Conservation (phyloP, 1,140 invertebrate species). For the Ericerus pela region DNA sequence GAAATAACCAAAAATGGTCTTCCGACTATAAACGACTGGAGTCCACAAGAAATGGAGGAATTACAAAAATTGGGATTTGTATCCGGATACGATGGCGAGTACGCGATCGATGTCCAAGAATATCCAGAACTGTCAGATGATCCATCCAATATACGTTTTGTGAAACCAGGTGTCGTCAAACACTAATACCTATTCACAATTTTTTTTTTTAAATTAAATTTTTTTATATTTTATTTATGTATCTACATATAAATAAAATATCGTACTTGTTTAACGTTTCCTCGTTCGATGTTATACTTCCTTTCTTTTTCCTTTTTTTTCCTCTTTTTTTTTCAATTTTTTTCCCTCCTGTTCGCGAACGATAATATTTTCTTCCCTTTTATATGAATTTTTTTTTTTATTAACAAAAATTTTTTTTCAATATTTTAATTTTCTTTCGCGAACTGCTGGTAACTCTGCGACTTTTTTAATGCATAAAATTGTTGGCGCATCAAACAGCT, state of each 20-base stretch:
- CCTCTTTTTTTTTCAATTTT: constrained; percentile 6
- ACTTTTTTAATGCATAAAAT: neutral
- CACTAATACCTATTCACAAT: neutral
- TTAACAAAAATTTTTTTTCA: no score
- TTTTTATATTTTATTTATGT: no score
- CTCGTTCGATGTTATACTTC: constrained; percentile 6
- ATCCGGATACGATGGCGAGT: constrained; percentile 72
- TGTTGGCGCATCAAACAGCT: no score
- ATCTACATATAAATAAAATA: no score
- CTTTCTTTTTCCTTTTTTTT: constrained; percentile 7
- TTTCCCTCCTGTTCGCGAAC: neutral
- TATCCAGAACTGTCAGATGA: constrained; percentile 90
- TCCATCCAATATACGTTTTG: constrained; percentile 81
- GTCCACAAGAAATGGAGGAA: constrained; percentile 62
- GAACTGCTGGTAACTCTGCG: neutral
- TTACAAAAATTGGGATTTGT: constrained; percentile 68
- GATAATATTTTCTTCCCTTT: constrained; percentile 7
- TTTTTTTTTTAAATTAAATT: constrained; percentile 5
- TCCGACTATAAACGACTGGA: constrained; percentile 48
- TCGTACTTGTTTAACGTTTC: constrained; percentile 9
- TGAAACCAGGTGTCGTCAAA: constrained; percentile 39
- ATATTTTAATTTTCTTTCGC: neutral
- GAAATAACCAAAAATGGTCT: constrained; percentile 66
- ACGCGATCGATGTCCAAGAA: constrained; percentile 70
- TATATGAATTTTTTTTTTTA: neutral